Percentiles rank a stretch among this genome's conserved stretches.
phyloP scores from a whole-genome alignment of 2,113 vertebrate species.

The Puntigrus tetrazona region DNA sequence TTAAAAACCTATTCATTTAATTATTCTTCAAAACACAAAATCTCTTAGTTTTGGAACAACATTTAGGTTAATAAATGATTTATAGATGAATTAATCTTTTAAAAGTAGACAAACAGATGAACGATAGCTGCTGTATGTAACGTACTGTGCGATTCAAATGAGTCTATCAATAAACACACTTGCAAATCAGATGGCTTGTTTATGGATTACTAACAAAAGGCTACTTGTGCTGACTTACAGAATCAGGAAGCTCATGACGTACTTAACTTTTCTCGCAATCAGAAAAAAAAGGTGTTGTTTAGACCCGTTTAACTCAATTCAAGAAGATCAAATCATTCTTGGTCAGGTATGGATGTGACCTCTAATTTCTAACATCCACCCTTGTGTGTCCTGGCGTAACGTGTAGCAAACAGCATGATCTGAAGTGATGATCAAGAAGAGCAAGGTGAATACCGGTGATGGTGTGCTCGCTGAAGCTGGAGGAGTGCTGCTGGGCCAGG shows the following conservation, averaged over 20 bases:
- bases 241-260: background rate
- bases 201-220: conserved; percentile 33
- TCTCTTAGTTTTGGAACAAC: background rate
- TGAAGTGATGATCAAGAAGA: background rate
- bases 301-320: background rate
- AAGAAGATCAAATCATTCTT: background rate
- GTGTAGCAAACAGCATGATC: background rate
- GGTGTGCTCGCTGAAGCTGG: background rate
- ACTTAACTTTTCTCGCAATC: background rate
- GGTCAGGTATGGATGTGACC: background rate
- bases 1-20: background rate
- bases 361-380: background rate
- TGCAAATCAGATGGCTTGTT: conserved; percentile 46
- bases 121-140: background rate
- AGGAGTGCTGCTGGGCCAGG: conserved; percentile 8
- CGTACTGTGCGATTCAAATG: conserved; percentile 61
- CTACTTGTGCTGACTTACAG: conserved; percentile 13
- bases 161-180: conserved; percentile 41
- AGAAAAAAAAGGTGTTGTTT: background rate
- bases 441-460: background rate
- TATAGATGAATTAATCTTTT: background rate
- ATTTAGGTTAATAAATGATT: background rate
- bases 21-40: background rate
- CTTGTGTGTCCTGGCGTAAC: background rate
- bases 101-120: background rate